Evolutionary conservation across 1,140 invertebrate genomes (phyloP).

Genomic region (Formica selysi): DNA sequence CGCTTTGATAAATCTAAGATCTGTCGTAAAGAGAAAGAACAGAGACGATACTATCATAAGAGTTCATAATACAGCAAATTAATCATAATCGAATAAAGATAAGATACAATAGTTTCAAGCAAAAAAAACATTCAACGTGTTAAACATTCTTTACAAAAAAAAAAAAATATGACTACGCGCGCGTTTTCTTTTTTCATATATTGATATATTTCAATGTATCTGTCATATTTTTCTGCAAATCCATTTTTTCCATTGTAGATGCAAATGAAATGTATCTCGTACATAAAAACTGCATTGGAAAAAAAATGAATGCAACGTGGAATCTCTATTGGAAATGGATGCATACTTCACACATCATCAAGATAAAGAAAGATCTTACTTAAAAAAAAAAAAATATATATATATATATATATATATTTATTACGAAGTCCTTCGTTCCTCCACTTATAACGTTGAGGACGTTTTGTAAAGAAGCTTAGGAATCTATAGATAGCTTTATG

Average conservation of each 20-base stretch:
- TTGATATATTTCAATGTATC: neutral
- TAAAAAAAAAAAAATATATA: neutral
- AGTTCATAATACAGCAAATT: neutral
- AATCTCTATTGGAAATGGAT: neutral
- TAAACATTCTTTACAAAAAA: neutral
- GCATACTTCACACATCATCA: neutral
- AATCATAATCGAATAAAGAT: neutral
- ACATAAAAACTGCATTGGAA: neutral
- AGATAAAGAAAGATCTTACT: conserved; percentile 1
- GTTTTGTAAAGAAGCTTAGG: conserved; percentile 14
- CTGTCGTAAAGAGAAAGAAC: neutral
- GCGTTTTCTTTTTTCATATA: neutral
- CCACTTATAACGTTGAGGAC: neutral
- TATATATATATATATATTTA: neutral
- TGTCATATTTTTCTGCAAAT: neutral
- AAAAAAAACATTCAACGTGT: neutral
- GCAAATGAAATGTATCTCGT: neutral
- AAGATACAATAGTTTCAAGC: neutral
- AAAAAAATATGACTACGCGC: neutral
- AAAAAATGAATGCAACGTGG: neutral
- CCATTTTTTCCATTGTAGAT: neutral
- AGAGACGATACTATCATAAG: neutral
- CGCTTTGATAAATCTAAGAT: neutral
- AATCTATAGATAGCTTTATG: conserved; percentile 7
- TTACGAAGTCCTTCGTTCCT: neutral